Evolutionary conservation across 2,888 invertebrate species (phyloP).

Genomic region (Himalopsyche tibetana): DNA sequence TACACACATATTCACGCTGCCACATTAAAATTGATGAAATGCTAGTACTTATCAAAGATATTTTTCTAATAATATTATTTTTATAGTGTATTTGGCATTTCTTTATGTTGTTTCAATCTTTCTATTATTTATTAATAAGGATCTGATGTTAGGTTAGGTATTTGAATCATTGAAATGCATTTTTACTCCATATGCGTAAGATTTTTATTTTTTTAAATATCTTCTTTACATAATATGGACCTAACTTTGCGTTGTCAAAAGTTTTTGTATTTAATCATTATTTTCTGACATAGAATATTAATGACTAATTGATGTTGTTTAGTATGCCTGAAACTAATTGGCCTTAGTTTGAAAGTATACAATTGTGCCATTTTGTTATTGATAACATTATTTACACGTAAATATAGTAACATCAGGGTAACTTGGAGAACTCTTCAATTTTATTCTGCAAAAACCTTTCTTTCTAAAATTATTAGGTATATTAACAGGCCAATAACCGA

Average conservation of each 20-base stretch:
- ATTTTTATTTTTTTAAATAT: background rate
- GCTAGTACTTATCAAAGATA: conserved; percentile 42
- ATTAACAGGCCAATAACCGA: too few relatives aligned
- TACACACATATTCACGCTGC: background rate
- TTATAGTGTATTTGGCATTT: conserved; percentile 40
- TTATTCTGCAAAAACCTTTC: too few relatives aligned
- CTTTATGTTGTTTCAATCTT: conserved; percentile 3
- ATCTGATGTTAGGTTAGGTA: conserved; percentile 18
- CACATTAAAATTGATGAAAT: background rate
- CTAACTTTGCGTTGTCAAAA: background rate
- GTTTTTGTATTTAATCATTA: background rate
- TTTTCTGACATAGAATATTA: background rate
- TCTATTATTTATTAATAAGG: conserved; percentile 22
- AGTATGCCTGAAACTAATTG: background rate
- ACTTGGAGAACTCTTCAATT: too few relatives aligned
- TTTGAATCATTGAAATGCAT: conserved; percentile 19
- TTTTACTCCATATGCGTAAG: background rate
- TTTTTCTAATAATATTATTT: conserved; percentile 37
- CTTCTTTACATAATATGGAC: background rate
- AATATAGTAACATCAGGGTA: background rate
- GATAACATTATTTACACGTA: background rate
- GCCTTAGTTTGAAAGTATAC: background rate
- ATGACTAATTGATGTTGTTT: background rate
- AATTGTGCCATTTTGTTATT: conserved; percentile 12
- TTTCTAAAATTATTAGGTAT: too few relatives aligned